Evolutionary conservation across 2,888 invertebrate species (phyloP).

Genomic region (Cistogaster globosa): DNA sequence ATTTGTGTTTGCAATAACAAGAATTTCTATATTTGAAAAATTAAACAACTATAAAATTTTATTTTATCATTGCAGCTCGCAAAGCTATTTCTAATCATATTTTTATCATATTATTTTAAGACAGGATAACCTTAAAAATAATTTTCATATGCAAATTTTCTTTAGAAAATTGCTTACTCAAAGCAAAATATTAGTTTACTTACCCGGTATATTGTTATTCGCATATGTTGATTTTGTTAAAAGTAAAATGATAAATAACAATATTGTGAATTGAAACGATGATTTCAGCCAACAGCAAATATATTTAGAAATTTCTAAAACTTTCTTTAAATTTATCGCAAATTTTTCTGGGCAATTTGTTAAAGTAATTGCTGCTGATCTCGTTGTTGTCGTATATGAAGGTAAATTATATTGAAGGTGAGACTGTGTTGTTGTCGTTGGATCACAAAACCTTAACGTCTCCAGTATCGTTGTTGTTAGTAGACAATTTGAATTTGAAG

Average conservation of each 20-base stretch:
- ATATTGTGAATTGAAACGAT: slow-evolving; percentile 77
- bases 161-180: too few relatives aligned
- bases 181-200: slow-evolving; percentile 66
- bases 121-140: too few relatives aligned
- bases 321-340: slow-evolving; percentile 44
- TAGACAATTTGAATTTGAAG: slow-evolving; percentile 57
- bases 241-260: slow-evolving; percentile 77
- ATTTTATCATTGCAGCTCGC: too few relatives aligned
- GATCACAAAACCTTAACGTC: slow-evolving; percentile 69
- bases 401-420: slow-evolving; percentile 62
- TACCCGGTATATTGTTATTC: slow-evolving; percentile 83
- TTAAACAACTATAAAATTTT: too few relatives aligned
- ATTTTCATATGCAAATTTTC: too few relatives aligned
- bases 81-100: too few relatives aligned
- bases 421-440: slow-evolving; percentile 55
- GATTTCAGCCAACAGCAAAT: slow-evolving; percentile 75
- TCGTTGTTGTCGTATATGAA: slow-evolving; percentile 36
- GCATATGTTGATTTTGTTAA: slow-evolving; percentile 80
- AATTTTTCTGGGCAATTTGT: slow-evolving; percentile 40
- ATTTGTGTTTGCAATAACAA: too few relatives aligned
- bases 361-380: slow-evolving; percentile 3
- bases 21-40: too few relatives aligned
- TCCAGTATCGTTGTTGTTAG: slow-evolving; percentile 71
- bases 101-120: too few relatives aligned
- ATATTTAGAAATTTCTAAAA: slow-evolving; percentile 61